Conservation (phyloP, 2,797 vertebrate species). For the Fringilla coelebs region DNA sequence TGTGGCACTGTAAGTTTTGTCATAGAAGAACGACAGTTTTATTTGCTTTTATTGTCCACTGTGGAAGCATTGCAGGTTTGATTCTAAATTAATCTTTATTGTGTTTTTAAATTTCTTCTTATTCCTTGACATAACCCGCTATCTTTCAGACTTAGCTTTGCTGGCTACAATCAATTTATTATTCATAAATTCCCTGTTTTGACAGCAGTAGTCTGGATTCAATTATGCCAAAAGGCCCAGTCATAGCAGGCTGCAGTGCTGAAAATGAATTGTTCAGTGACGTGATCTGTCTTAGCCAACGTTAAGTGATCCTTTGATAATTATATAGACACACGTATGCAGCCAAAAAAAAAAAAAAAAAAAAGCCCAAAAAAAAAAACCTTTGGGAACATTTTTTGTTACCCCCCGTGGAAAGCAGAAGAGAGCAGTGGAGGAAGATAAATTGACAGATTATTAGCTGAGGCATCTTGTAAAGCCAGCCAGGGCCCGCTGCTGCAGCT, state of each 20-base stretch:
- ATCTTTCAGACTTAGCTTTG: conserved; percentile 51
- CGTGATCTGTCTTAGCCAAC: conserved; percentile 21
- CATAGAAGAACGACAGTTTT: conserved; percentile 41
- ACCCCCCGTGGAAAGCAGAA: background rate
- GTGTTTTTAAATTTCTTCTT: conserved; percentile 57
- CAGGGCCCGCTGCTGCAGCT: background rate
- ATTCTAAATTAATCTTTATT: conserved; percentile 59
- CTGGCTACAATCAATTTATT: conserved; percentile 59
- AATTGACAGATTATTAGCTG: conserved; percentile 7
- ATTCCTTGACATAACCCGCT: conserved; percentile 40
- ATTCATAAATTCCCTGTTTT: conserved; percentile 73
- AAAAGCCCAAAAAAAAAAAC: too few relatives aligned
- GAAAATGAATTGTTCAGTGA: conserved; percentile 64
- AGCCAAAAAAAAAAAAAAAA: background rate
- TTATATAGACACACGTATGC: conserved; percentile 34
- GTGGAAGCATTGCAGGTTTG: conserved; percentile 20
- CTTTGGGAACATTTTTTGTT: conserved; percentile 10
- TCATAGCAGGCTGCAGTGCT: conserved; percentile 37
- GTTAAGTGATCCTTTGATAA: conserved; percentile 59
- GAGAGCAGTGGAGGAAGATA: conserved; percentile 4
- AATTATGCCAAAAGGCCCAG: conserved; percentile 62
- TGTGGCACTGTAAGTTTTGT: conserved; percentile 24
- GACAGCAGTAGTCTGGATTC: conserved; percentile 72
- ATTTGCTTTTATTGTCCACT: conserved; percentile 54
- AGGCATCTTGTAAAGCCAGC: background rate